phyloP scores from a whole-genome alignment of 2,797 vertebrate genomes.

The Sphaeramia orbicularis region DNA sequence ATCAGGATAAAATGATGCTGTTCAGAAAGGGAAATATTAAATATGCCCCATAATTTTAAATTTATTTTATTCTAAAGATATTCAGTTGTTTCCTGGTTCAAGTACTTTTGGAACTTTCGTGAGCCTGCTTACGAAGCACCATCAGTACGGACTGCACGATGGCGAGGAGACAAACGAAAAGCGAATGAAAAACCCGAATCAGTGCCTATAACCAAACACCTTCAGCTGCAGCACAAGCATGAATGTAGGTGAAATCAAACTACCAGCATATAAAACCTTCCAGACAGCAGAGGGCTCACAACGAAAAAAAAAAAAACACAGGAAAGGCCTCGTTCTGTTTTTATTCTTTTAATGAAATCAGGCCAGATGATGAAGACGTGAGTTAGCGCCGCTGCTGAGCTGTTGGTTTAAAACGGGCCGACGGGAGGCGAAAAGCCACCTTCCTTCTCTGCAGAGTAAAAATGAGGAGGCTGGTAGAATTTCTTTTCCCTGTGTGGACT shows the following conservation, averaged over 20 bases:
- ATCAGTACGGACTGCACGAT: slow-evolving; percentile 12
- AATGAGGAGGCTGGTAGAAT: slow-evolving; percentile 75
- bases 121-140: slow-evolving; percentile 7
- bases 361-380: slow-evolving; percentile 29
- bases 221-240: slow-evolving; percentile 74
- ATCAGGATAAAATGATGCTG: slow-evolving; percentile 1
- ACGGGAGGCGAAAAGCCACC: slow-evolving; percentile 76
- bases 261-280: slow-evolving; percentile 68
- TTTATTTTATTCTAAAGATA: not conserved
- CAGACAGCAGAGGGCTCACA: slow-evolving; percentile 49
- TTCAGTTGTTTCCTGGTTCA: slow-evolving; percentile 16
- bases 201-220: slow-evolving; percentile 76
- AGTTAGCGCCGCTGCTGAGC: slow-evolving; percentile 36
- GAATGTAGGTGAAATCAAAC: slow-evolving; percentile 76
- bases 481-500: slow-evolving; percentile 74
- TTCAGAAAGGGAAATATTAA: not conserved
- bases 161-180: slow-evolving; percentile 16
- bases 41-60: slow-evolving; percentile 9
- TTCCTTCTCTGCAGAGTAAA: slow-evolving; percentile 84
- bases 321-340: slow-evolving; percentile 44
- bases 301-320: slow-evolving; percentile 10
- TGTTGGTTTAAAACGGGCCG: slow-evolving; percentile 48
- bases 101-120: slow-evolving; percentile 4
- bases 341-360: slow-evolving; percentile 44
- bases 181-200: slow-evolving; percentile 50